Conservation (phyloP, 2,888 invertebrate genomes). For the Nomada fabriciana region DNA sequence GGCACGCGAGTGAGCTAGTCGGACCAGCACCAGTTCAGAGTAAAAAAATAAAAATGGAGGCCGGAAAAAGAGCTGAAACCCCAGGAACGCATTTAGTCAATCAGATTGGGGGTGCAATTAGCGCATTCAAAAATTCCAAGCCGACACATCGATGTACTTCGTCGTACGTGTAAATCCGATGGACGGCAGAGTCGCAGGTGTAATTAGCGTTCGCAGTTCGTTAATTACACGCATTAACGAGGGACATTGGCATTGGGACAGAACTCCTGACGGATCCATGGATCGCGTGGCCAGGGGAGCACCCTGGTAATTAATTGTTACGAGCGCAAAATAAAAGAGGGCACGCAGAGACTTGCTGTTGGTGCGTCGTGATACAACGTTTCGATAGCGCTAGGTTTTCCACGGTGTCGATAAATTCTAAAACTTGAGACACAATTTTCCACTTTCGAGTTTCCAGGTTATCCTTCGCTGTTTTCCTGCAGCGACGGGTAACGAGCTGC, state of each 20-base stretch:
- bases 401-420: no score
- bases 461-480: no score
- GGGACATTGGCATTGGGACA: constrained; percentile 21
- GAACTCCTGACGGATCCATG: constrained; percentile 63
- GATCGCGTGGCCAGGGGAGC: constrained; percentile 65
- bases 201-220: constrained; percentile 64
- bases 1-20: constrained; percentile 40
- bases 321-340: constrained; percentile 31
- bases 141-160: constrained; percentile 14
- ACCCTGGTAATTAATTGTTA: constrained; percentile 66
- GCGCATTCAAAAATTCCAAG: constrained; percentile 51
- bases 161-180: constrained; percentile 14
- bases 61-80: constrained; percentile 9
- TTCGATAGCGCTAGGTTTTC: background rate
- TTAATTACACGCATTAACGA: constrained; percentile 70
- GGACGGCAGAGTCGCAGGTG: constrained; percentile 9
- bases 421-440: background rate
- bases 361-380: constrained; percentile 14
- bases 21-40: background rate
- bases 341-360: constrained; percentile 18
- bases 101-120: constrained; percentile 70
- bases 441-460: background rate
- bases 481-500: background rate
- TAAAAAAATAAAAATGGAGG: constrained; percentile 7
- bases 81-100: constrained; percentile 55